These are phyloP conservation scores for Leucophenga maculata DNA, from an alignment of 2,888 invertebrate genomes.

Conservation along the genomic window DNA sequence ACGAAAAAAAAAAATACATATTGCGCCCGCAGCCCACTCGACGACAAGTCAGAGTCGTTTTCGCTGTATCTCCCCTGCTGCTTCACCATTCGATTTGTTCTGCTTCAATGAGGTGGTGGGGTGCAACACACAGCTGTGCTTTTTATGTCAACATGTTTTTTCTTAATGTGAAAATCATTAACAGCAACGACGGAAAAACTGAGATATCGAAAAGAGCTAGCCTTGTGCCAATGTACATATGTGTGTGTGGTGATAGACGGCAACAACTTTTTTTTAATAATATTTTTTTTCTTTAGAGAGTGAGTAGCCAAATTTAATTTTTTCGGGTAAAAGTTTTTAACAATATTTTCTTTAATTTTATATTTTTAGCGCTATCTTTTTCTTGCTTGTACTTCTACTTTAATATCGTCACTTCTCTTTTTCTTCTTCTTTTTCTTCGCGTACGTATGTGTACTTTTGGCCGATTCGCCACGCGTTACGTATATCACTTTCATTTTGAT, in stretches of 20 bases:
- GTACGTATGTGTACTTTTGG: conserved; percentile 14
- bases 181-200: neutral
- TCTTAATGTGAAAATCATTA: neutral
- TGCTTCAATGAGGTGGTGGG: no score
- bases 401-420: neutral
- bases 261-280: neutral
- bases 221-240: neutral
- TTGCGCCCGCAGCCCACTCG: neutral
- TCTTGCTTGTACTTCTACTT: conserved; percentile 22
- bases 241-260: neutral
- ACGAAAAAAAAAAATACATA: neutral
- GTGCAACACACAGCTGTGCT: neutral
- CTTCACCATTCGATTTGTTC: no score
- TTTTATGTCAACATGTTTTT: conserved; percentile 6
- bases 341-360: neutral
- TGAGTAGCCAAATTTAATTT: no score
- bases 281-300: neutral
- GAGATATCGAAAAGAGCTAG: neutral
- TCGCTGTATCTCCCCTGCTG: neutral
- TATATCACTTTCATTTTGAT: conserved; percentile 56
- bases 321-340: no score
- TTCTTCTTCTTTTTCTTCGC: no score
- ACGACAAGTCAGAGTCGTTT: neutral
- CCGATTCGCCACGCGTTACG: conserved; percentile 41
- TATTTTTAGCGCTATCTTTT: neutral